Base-by-base conservation (phyloP, 2,113 vertebrate species). In the Zosterops lateralis region DNA sequence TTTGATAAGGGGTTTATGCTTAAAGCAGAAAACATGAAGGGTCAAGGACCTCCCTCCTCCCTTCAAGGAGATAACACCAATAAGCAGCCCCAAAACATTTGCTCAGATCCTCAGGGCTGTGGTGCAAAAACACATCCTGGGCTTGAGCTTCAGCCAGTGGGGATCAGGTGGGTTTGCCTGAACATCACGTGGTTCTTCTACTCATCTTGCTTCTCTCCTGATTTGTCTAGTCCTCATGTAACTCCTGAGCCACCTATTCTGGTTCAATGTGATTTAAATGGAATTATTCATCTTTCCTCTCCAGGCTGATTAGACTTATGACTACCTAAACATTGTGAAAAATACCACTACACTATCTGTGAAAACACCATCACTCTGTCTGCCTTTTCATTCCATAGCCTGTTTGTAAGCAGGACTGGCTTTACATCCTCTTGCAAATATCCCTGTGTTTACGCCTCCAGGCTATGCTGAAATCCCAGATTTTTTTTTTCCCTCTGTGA, bases 41-140 rank as follows among this genome's bases (percentile, higher is more conserved):
- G 77, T 91, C n/a, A 47, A 84, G 57, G 28, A 56, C 22, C 26
- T 73, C 54, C 32, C 10, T 81, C 32, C 26, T 65, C 45, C 22
- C 20, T 61, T 61, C 9, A 13, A 51, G 70, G 29, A 36, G 50
- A 31, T 3, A 45, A 57, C 4, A 12, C 3, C 16, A 21, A 2
- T 0, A 3, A 42, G 34, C 2, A 62, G 31, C 48, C 60, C 44
- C 56, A 17, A 45, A 87, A 45, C 0, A 1, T 56, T 48, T 29
- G 26, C 22, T 47, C 4, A 0, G 16, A 31, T 58, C 5, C 26
- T 45, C 32, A 1, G 2, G 7, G 31, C 26, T 0, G 0, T 4
- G 57, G 40, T 14, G 28, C 38, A 70, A 51, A 62, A 77, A 13
- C 32, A 16, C 0, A 0, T 32, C 34, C 66, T 1, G 5, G 36